Percentiles rank a stretch among this genome's conserved stretches.
These are phyloP conservation scores for Nannobrachium achirus DNA, from an alignment of 2,113 vertebrate species.

Conservation along the genomic window DNA sequence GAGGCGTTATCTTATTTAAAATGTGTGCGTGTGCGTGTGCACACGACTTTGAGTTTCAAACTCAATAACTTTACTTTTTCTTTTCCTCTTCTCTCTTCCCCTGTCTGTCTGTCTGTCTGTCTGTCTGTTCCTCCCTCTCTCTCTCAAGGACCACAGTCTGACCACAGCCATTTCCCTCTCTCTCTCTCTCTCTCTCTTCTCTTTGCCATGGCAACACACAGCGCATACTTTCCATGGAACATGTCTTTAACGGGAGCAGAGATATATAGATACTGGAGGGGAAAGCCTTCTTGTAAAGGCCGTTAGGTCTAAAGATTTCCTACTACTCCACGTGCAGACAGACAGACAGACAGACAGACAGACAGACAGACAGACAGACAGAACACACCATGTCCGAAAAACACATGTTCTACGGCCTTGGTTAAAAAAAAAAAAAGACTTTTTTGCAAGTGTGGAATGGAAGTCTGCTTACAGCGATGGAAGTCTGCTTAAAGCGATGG, in stretches of 20 bases:
- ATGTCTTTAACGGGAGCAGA: conserved; percentile 63
- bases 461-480: conserved; percentile 9
- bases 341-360: too few relatives aligned
- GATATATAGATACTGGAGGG: conserved; percentile 68
- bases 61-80: conserved; percentile 21
- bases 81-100: conserved; percentile 24
- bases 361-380: too few relatives aligned
- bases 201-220: conserved; percentile 65
- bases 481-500: too few relatives aligned
- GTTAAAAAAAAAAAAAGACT: too few relatives aligned
- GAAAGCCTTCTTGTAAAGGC: conserved; percentile 63
- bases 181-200: conserved; percentile 31
- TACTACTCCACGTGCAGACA: conserved; percentile 17
- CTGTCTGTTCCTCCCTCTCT: background rate
- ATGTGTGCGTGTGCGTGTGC: conserved; percentile 15
- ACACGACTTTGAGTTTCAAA: conserved; percentile 27
- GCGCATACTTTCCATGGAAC: conserved; percentile 77
- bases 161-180: conserved; percentile 32
- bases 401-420: conserved; percentile 48
- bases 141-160: background rate
- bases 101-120: background rate
- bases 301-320: conserved; percentile 44
- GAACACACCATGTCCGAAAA: conserved; percentile 38
- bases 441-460: conserved; percentile 19
- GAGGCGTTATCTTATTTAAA: too few relatives aligned